Evolutionary conservation across 2,113 vertebrate species (phyloP).

Genomic region (Salvator merianae): DNA sequence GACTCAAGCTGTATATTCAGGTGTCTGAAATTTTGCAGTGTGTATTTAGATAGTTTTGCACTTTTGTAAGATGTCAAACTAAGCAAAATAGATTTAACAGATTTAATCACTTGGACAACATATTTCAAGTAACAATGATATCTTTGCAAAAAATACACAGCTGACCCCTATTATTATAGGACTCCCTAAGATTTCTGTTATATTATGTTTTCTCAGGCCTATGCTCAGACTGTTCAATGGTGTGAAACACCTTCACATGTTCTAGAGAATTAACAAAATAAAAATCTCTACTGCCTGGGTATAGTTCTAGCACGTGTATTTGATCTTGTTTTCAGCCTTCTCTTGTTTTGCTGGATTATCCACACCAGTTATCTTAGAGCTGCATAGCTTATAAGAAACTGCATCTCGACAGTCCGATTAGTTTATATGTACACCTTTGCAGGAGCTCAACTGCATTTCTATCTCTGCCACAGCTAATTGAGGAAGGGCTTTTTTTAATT

Average conservation of each 20-base stretch:
- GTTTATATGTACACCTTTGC: conserved; percentile 33
- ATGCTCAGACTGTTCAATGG: background rate
- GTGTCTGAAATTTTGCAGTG: background rate
- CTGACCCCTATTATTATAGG: background rate
- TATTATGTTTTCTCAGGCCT: background rate
- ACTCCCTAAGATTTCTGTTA: background rate
- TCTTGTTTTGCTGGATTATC: conserved; percentile 12
- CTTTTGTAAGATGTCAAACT: conserved; percentile 8
- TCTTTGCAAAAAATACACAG: background rate
- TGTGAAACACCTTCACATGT: background rate
- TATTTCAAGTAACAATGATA: background rate
- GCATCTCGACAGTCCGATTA: conserved; percentile 61
- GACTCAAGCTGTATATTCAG: background rate
- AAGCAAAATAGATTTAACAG: background rate
- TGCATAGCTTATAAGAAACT: conserved; percentile 50
- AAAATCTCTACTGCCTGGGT: no score
- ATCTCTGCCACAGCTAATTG: conserved; percentile 59
- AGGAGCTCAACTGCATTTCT: conserved; percentile 65
- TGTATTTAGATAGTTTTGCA: background rate
- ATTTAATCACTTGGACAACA: background rate
- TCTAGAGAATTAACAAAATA: background rate
- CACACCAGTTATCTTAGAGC: conserved; percentile 46
- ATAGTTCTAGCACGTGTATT: background rate
- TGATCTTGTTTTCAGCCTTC: background rate
- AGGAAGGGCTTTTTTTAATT: conserved; percentile 62